Evolutionary conservation across 2,888 invertebrate species (phyloP), one percentile per base, ranked within the genome.

Genomic region (Koerneria pararmatus): DNA sequence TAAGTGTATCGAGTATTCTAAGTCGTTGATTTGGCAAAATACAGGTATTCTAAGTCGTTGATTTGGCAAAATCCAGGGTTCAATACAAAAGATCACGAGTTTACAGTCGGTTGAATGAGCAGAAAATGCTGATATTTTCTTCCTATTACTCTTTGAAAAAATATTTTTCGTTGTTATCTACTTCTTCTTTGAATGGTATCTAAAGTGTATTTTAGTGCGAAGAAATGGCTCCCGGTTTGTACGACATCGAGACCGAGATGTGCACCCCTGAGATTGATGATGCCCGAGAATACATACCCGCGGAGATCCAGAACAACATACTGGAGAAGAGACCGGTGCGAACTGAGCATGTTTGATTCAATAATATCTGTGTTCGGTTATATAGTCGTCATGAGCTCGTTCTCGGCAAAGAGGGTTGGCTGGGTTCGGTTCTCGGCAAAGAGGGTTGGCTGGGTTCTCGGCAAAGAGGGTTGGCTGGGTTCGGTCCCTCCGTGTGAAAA

Each of bases 241-340:
- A 82, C 68, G 82, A 82, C 69, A 82, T 82, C 61, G 82, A 82
- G 69, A 82, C 82, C n/a, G 82, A 82, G 65, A 82, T 82, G 80
- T 82, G 82, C 70, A 82, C 82, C 11, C 82, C 82, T 8, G 82
- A 82, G 63, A 72, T 82, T 54, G 82, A 82, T 60, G 82, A 82
- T 64, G 79, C 79, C 37, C 80, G 80, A 63, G 78, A 80, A 48
- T 82, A 78, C 71, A 82, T 82, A 67, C 82, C 82, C 27, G 77
- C 78, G n/a, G 82, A 82, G 67, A 75, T 82, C 59, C 82, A 82
- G 69, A 75, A 72, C 68, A 81, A 80, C 61, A 79, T 82, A 69
- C 69, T 82, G 51, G 82, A 82, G 49, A 82, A 82, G 67, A 74
- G 75, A 68, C 82, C 82, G 53, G 81, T 81, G 31, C 67, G 73